Evolutionary conservation across 1,140 invertebrate species (phyloP).

Genomic region (Copidosoma floridanum): DNA sequence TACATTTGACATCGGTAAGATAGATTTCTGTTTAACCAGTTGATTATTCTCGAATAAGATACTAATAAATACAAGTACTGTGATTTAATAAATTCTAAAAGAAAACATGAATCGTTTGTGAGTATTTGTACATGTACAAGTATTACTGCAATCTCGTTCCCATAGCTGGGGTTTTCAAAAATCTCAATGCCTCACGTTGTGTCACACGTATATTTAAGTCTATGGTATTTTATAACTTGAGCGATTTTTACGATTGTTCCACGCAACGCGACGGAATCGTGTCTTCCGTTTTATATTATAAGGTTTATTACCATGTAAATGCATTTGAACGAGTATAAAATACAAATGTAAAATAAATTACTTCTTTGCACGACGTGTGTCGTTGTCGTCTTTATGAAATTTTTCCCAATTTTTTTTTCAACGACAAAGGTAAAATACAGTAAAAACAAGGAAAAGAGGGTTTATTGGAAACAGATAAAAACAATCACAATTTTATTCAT

Average conservation of each 20-base stretch:
- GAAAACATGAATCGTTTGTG: too few species aligned
- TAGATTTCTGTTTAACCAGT: too few species aligned
- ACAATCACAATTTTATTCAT: not conserved
- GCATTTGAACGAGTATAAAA: not conserved
- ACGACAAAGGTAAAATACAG: too few species aligned
- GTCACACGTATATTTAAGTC: too few species aligned
- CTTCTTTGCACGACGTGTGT: constrained; percentile 4
- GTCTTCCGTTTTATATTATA: constrained; percentile 4
- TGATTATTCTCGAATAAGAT: too few species aligned
- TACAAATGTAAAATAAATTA: constrained; percentile 12
- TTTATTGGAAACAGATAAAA: constrained; percentile 4
- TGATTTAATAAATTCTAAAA: too few species aligned
- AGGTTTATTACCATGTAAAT: not conserved
- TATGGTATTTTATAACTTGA: not conserved
- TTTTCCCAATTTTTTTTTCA: not conserved
- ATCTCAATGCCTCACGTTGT: constrained; percentile 2
- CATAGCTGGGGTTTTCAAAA: not conserved
- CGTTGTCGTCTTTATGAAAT: not conserved
- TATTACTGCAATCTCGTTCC: too few species aligned
- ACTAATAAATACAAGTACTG: too few species aligned
- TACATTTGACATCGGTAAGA: too few species aligned
- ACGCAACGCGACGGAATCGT: not conserved
- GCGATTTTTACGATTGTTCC: not conserved
- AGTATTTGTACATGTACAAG: too few species aligned
- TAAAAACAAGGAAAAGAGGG: not conserved